phyloP scores from a whole-genome alignment of 2,888 invertebrate species.

The Eumacrocentrus americanus region DNA sequence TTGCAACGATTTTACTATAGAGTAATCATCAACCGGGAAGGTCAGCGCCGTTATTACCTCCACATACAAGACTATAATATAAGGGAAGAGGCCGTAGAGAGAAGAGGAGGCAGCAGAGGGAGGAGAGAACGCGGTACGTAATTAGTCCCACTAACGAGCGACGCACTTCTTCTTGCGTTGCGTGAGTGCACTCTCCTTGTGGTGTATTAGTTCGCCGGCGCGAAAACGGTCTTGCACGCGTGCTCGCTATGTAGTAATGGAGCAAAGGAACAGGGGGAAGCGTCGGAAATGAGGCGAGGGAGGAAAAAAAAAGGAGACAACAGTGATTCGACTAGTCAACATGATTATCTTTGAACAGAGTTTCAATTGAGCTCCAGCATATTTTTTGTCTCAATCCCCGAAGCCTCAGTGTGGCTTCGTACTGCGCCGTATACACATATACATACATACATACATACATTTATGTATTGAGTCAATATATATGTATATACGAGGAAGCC shows the following conservation, averaged over 20 bases:
- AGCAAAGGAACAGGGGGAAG: too few relatives aligned
- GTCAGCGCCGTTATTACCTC: not conserved
- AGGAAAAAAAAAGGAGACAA: not conserved
- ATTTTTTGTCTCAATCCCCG: slow-evolving; percentile 20
- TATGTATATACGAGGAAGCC: not conserved
- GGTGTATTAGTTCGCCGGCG: slow-evolving; percentile 2
- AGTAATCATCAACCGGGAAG: slow-evolving; percentile 40
- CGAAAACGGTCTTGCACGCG: slow-evolving; percentile 1
- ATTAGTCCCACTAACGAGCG: slow-evolving; percentile 56
- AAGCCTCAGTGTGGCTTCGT: not conserved
- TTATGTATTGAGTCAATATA: not conserved
- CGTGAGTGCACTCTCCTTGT: slow-evolving; percentile 3
- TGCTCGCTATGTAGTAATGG: too few relatives aligned
- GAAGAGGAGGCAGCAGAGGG: too few relatives aligned
- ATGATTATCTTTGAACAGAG: slow-evolving; percentile 9
- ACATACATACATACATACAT: not conserved
- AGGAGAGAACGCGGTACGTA: slow-evolving; percentile 40
- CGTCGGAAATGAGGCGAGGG: not conserved
- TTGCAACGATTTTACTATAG: slow-evolving; percentile 37
- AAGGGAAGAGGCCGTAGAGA: too few relatives aligned
- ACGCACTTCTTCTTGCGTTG: slow-evolving; percentile 47
- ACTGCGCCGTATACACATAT: not conserved
- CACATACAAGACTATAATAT: too few relatives aligned
- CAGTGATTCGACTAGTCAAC: not conserved
- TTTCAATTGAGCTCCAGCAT: slow-evolving; percentile 21